Conservation (phyloP, 2,797 vertebrate genomes). For the Molossus alvarezi region DNA sequence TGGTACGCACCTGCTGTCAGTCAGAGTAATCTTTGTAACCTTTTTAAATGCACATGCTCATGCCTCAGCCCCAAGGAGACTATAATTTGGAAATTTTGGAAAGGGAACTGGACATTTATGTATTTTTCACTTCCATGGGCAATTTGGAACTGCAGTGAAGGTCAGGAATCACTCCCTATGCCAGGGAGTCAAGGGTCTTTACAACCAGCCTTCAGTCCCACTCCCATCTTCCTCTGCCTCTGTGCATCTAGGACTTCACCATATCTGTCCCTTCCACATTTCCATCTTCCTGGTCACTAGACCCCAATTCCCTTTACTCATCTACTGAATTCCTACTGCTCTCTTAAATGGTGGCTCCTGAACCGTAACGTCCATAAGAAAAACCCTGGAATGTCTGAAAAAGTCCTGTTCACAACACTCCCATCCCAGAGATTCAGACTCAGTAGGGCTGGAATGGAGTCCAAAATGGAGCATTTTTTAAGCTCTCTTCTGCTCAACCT, state of each 20-base stretch:
- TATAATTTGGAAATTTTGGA: background rate
- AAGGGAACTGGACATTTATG: background rate
- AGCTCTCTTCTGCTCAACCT: background rate
- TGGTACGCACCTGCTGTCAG: background rate
- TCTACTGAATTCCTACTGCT: background rate
- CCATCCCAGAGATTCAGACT: background rate
- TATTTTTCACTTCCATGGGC: background rate
- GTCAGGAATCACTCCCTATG: background rate
- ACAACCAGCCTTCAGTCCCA: background rate
- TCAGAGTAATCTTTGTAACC: background rate
- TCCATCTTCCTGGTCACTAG: background rate
- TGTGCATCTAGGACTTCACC: background rate
- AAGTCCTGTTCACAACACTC: background rate
- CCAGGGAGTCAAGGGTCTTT: background rate
- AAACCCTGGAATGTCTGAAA: background rate
- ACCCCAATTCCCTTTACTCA: background rate
- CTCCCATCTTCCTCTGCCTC: background rate
- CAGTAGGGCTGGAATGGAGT: background rate
- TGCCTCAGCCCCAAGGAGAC: background rate
- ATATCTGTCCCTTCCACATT: background rate
- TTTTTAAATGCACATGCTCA: background rate
- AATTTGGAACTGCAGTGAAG: background rate
- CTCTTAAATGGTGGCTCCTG: background rate
- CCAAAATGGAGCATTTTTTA: rapidly evolving
- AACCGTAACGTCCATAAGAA: background rate